These are phyloP conservation scores for Chitala chitala DNA, from an alignment of 2,113 vertebrate genomes.

Conservation along the genomic window DNA sequence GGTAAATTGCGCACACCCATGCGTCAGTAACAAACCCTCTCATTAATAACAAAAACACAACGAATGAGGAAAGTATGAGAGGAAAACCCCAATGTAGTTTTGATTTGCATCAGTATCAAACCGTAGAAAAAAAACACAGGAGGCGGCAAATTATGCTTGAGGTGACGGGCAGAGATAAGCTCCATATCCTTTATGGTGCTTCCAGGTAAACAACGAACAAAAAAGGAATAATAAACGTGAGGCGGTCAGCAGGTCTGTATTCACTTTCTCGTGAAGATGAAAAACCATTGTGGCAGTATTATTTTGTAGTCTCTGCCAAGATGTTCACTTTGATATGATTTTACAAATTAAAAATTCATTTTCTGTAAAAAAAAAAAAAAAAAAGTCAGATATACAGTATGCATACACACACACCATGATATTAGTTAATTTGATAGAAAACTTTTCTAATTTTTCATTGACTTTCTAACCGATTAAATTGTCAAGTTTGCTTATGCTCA, in stretches of 20 bases:
- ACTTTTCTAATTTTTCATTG: too few species aligned
- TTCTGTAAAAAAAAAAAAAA: too few species aligned
- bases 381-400: too few species aligned
- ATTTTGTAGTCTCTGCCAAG: background rate
- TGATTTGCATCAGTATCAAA: constrained; percentile 34
- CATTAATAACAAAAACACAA: background rate
- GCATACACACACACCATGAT: too few species aligned
- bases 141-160: constrained; percentile 33
- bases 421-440: too few species aligned
- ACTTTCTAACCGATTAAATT: background rate
- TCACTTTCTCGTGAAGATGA: too few species aligned
- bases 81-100: constrained; percentile 24
- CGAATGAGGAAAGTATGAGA: constrained; percentile 25
- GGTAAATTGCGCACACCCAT: background rate
- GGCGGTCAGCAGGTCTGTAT: background rate
- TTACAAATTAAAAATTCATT: too few species aligned
- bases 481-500: too few species aligned
- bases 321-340: too few species aligned
- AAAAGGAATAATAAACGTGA: background rate
- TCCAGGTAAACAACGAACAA: background rate
- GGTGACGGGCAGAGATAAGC: constrained; percentile 27
- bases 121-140: constrained; percentile 29
- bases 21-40: background rate
- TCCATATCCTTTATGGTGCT: constrained; percentile 22
- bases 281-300: background rate